Conservation (phyloP, 2,113 vertebrate species). For the Pogona vitticeps region DNA sequence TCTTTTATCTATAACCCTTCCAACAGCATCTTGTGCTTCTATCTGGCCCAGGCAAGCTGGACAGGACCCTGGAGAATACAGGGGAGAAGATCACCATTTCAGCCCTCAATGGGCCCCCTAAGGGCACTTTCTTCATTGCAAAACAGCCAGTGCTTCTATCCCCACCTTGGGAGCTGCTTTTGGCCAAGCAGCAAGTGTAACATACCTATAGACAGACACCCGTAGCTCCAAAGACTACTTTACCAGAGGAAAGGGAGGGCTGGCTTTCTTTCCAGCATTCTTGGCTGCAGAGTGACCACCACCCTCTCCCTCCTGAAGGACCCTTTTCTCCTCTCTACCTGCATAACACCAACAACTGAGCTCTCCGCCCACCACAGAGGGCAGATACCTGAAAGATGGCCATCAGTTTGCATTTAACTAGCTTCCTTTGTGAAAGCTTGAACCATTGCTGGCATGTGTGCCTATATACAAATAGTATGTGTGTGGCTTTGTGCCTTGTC, state of each 20-base stretch:
- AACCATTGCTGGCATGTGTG: accelerated
- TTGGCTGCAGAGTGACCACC: neutral
- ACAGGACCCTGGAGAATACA: neutral
- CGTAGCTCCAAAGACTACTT: neutral
- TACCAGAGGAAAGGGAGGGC: accelerated
- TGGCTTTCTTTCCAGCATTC: neutral
- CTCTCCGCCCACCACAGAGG: neutral
- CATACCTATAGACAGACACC: no score
- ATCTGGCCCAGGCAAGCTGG: neutral
- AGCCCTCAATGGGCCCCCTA: no score
- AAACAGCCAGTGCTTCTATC: neutral
- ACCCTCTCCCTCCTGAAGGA: neutral
- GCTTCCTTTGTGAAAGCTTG: accelerated
- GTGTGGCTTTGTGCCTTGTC: neutral
- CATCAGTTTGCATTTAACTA: neutral
- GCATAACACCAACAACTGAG: neutral
- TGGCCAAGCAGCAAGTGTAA: neutral
- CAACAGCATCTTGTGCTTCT: neutral
- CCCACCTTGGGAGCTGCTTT: neutral
- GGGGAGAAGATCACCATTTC: neutral
- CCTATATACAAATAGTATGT: no score
- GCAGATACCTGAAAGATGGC: neutral
- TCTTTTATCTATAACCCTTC: neutral
- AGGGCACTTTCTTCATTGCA: neutral
- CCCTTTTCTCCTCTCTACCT: neutral